Evolutionary conservation across 2,797 vertebrate species (phyloP).

Genomic region (Darevskia mixta): DNA sequence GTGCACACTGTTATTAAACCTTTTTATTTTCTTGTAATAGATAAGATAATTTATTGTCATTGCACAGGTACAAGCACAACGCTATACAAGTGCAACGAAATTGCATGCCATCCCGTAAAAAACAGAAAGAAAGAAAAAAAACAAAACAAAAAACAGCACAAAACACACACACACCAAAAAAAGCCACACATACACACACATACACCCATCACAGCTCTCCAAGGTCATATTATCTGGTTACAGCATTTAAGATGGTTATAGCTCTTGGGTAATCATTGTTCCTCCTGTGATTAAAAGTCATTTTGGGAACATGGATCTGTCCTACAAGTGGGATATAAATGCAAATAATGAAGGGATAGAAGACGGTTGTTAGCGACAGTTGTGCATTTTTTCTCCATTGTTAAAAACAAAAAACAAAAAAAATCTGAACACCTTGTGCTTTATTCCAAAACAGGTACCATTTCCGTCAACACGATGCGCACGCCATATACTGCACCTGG

Average conservation of each 20-base stretch:
- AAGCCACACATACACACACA: no score
- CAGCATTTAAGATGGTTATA: no score
- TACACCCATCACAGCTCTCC: no score
- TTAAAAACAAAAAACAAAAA: not conserved
- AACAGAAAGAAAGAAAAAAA: no score
- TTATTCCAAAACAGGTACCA: constrained; percentile 85
- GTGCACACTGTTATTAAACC: not conserved
- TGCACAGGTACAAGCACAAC: no score
- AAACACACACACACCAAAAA: no score
- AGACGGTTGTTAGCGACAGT: not conserved
- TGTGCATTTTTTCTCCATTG: no score
- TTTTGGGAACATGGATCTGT: not conserved
- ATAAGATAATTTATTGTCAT: no score
- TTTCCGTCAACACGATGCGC: constrained; percentile 95
- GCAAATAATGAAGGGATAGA: not conserved
- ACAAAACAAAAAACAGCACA: no score
- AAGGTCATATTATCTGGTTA: no score
- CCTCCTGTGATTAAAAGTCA: not conserved
- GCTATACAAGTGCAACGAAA: no score
- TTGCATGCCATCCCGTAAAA: no score
- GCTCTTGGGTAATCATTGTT: not conserved
- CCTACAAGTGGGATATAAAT: not conserved
- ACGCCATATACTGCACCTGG: constrained; percentile 95
- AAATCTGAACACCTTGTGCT: not conserved
- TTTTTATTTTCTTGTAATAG: not conserved